Evolutionary conservation across 2,888 invertebrate species (phyloP).

Genomic region (Eristalis pertinax): DNA sequence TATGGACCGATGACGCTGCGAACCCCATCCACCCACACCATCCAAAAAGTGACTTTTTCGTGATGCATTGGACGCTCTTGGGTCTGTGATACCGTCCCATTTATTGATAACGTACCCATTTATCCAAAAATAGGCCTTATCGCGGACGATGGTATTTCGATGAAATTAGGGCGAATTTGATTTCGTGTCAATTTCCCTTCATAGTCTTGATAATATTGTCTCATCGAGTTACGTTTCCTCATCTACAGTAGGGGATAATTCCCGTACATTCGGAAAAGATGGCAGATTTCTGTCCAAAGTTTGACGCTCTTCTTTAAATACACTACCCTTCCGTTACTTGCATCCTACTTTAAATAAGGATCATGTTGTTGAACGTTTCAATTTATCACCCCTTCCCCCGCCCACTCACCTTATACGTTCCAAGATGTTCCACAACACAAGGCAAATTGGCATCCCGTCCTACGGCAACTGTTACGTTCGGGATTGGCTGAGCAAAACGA

Average conservation of each 20-base stretch:
- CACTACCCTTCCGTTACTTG: constrained; percentile 14
- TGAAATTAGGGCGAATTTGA: no score
- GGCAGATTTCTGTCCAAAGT: constrained; percentile 10
- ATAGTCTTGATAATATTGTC: not conserved
- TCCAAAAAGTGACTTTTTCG: no score
- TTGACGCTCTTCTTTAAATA: constrained; percentile 6
- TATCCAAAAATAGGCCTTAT: no score
- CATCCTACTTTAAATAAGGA: constrained; percentile 22
- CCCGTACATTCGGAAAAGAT: not conserved
- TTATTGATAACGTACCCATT: no score
- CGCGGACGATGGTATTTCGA: no score
- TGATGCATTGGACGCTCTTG: no score
- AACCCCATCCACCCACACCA: no score
- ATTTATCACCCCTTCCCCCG: constrained; percentile 33
- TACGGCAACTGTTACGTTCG: constrained; percentile 94
- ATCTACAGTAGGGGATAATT: not conserved
- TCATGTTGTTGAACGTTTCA: constrained; percentile 26
- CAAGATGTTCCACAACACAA: constrained; percentile 94
- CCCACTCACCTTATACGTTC: constrained; percentile 90
- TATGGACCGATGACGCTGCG: no score
- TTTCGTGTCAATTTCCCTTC: not conserved
- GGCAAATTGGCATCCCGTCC: constrained; percentile 94
- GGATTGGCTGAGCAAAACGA: constrained; percentile 93
- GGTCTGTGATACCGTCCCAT: no score
- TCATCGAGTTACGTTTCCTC: not conserved